Percentiles rank a stretch among this genome's conserved stretches.
phyloP scores from a whole-genome alignment of 2,888 invertebrate genomes.

The Chesias legatella region DNA sequence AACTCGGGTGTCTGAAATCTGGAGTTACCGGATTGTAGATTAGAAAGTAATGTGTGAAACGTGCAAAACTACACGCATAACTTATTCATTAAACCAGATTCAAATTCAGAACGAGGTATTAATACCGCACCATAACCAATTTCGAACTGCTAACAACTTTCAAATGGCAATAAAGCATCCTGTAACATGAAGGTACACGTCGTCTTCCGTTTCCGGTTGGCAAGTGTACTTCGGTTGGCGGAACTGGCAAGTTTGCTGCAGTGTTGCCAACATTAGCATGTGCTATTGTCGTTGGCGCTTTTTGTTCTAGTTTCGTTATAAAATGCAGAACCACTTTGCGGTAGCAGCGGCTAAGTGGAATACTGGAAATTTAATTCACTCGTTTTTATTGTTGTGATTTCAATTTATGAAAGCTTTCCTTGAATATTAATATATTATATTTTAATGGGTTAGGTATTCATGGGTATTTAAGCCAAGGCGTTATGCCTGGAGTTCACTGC shows the following conservation, averaged over 20 bases:
- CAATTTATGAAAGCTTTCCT: background rate
- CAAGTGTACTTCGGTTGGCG: slow-evolving; percentile 37
- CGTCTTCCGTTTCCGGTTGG: slow-evolving; percentile 42
- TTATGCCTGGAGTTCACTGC: too few species aligned
- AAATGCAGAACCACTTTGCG: slow-evolving; percentile 4
- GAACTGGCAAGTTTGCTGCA: slow-evolving; percentile 48
- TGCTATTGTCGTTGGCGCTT: slow-evolving; percentile 30
- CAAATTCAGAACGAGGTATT: slow-evolving; percentile 11
- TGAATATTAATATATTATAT: too few species aligned
- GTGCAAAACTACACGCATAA: too few species aligned
- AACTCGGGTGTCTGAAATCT: too few species aligned
- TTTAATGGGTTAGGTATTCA: too few species aligned
- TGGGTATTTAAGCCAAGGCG: too few species aligned
- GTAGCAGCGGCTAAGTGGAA: background rate
- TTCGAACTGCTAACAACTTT: slow-evolving; percentile 27
- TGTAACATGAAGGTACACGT: slow-evolving; percentile 29
- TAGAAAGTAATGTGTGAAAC: too few species aligned
- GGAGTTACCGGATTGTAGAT: too few species aligned
- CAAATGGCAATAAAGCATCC: slow-evolving; percentile 32
- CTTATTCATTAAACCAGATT: slow-evolving; percentile 1
- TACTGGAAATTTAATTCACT: background rate
- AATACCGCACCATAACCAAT: slow-evolving; percentile 20
- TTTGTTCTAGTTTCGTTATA: slow-evolving; percentile 20
- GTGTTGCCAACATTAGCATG: slow-evolving; percentile 39
- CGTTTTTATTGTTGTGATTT: background rate